Conservation (phyloP, 2,113 vertebrate species). For the Chamaea fasciata region DNA sequence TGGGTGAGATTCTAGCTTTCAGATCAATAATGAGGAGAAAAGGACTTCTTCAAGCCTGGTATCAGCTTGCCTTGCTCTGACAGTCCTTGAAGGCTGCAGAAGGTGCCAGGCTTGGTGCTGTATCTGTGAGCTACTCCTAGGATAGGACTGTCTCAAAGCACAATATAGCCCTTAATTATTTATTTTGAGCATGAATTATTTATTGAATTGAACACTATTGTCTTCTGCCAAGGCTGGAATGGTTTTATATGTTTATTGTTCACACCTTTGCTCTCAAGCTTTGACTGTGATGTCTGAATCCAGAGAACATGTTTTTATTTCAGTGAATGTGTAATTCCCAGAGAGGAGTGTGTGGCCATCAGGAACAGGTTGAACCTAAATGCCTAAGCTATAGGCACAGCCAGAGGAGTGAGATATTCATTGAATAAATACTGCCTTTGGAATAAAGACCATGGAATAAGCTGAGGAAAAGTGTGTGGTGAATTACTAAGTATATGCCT, state of each 20-base stretch:
- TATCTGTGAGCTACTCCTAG: not conserved
- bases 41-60: not conserved
- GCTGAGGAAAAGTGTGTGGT: not conserved
- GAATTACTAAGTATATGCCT: not conserved
- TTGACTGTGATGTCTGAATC: not conserved
- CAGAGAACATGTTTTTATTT: not conserved
- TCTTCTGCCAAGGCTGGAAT: slow-evolving; percentile 15
- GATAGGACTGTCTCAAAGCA: not conserved
- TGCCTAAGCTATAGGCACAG: not conserved
- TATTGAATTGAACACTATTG: not conserved
- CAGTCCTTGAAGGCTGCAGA: not conserved
- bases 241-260: not conserved
- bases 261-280: not conserved
- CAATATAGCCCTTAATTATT: not conserved
- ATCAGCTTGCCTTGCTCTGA: not conserved
- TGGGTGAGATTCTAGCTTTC: not conserved
- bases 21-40: not conserved
- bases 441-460: not conserved
- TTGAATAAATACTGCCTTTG: not conserved
- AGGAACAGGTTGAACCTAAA: not conserved
- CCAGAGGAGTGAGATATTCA: not conserved
- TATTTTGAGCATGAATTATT: slow-evolving; percentile 13
- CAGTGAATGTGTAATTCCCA: not conserved
- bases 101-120: not conserved
- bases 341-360: not conserved